phyloP scores from a whole-genome alignment of 2,113 vertebrate species.

The Patagioenas fasciata region DNA sequence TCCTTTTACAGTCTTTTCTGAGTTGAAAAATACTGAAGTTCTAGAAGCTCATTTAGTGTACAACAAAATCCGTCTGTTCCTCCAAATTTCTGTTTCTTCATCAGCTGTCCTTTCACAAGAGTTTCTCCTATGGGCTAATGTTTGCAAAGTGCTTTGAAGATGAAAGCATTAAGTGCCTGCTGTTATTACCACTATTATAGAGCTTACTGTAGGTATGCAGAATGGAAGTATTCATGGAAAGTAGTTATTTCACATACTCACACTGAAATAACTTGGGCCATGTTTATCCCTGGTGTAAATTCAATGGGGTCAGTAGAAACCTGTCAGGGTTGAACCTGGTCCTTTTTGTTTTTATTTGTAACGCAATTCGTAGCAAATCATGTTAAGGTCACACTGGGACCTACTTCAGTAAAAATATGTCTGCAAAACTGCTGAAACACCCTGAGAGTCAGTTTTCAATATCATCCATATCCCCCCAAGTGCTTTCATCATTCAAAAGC shows the following conservation, averaged over 20 bases:
- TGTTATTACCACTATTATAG: not conserved
- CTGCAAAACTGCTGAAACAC: not conserved
- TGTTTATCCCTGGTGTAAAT: not conserved
- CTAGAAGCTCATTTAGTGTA: not conserved
- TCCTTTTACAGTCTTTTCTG: not conserved
- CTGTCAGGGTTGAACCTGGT: not conserved
- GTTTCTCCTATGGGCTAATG: not conserved
- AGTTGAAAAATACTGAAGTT: not conserved
- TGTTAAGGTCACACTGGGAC: not conserved
- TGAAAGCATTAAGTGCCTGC: not conserved
- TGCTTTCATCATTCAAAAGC: constrained; percentile 1
- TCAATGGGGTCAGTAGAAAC: not conserved
- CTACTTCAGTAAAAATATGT: not conserved
- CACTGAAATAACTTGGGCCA: not conserved
- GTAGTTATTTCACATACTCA: not conserved
- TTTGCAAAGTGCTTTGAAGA: not conserved
- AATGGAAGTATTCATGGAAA: not conserved
- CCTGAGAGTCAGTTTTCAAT: not conserved
- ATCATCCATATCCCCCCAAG: not conserved
- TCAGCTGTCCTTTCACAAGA: not conserved
- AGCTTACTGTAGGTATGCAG: not conserved
- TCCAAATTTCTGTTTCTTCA: constrained; percentile 17
- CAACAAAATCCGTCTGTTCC: not conserved
- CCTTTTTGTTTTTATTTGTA: not conserved
- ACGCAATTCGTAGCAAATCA: not conserved